Percentiles rank a stretch among this genome's conserved stretches.
These are phyloP conservation scores for Pheucticus melanocephalus DNA, from an alignment of 2,113 vertebrate genomes.

Conservation along the genomic window DNA sequence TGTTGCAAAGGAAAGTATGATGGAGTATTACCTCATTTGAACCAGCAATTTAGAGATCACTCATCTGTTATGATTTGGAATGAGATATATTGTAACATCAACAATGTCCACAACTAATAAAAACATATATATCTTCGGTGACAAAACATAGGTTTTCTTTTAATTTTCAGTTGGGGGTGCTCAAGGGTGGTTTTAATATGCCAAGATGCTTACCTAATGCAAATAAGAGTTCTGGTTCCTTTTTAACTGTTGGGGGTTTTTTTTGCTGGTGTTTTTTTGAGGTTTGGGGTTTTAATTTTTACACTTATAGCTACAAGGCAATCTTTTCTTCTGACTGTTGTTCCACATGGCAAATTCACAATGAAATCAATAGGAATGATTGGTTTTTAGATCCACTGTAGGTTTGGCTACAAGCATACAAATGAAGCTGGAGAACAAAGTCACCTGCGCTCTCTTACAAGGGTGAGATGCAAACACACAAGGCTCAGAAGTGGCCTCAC, in stretches of 20 bases:
- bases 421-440: slow-evolving; percentile 6
- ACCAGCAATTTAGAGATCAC: slow-evolving; percentile 10
- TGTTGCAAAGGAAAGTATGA: slow-evolving; percentile 1
- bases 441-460: not conserved
- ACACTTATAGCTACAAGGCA: not conserved
- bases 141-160: not conserved
- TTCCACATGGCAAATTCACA: slow-evolving; percentile 26
- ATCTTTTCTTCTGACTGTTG: not conserved
- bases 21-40: slow-evolving; percentile 18
- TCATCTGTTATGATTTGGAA: slow-evolving; percentile 47
- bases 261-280: not conserved
- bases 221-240: not conserved
- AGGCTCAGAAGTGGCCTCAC: not conserved
- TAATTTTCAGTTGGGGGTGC: not conserved
- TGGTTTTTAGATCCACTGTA: not conserved
- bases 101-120: not conserved
- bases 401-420: not conserved
- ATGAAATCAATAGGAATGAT: slow-evolving; percentile 34
- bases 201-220: not conserved
- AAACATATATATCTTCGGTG: not conserved
- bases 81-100: not conserved
- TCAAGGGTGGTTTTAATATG: not conserved
- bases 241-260: not conserved
- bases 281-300: not conserved
- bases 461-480: not conserved